Conservation (phyloP, 2,888 invertebrate genomes). For the Zygaena filipendulae region DNA sequence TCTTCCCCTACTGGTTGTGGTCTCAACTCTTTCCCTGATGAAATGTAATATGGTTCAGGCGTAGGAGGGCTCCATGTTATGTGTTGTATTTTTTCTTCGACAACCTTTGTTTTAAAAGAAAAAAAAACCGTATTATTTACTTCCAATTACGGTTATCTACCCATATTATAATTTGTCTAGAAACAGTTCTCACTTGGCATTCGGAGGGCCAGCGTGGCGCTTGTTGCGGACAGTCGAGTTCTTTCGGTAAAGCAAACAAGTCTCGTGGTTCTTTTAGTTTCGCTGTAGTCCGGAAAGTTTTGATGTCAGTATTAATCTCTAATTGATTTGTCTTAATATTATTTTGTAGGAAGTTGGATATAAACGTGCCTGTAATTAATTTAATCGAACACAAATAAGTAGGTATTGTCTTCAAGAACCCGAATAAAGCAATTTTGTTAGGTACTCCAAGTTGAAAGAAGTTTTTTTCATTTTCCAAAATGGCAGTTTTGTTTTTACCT, state of each 20-base stretch:
- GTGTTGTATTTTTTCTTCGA: constrained; percentile 84
- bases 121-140: no score
- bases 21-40: constrained; percentile 81
- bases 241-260: constrained; percentile 76
- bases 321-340: constrained; percentile 76
- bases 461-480: no score
- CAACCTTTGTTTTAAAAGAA: constrained; percentile 67
- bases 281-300: constrained; percentile 71
- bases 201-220: constrained; percentile 89
- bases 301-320: constrained; percentile 75
- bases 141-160: background rate
- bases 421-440: background rate
- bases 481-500: constrained; percentile 41
- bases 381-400: no score
- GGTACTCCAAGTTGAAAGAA: no score
- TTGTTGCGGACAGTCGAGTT: constrained; percentile 78
- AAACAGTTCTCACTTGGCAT: constrained; percentile 75
- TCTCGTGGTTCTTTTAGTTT: constrained; percentile 77
- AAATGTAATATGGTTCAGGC: constrained; percentile 84
- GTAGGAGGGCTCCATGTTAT: constrained; percentile 76
- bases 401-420: no score
- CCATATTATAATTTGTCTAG: background rate
- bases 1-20: constrained; percentile 90
- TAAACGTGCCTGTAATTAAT: constrained; percentile 64
- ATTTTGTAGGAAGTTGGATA: constrained; percentile 71